Evolutionary conservation across 53 echinoderm and acorn worm genomes (phyloP).

Genomic region (Actinopyga echinites): DNA sequence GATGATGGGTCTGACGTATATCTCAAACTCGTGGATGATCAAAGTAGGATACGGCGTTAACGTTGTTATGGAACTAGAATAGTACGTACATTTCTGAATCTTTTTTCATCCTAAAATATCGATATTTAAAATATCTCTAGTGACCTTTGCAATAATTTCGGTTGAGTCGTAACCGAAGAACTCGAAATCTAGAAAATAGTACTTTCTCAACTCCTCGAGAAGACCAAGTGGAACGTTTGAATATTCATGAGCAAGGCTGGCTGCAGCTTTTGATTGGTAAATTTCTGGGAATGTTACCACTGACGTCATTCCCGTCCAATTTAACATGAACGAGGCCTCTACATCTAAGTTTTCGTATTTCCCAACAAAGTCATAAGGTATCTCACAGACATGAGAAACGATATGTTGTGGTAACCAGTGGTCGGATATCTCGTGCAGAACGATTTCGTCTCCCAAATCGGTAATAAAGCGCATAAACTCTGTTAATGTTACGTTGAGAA

Average conservation of each 20-base stretch:
- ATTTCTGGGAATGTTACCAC: slow-evolving; percentile 64
- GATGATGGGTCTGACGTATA: too few relatives aligned
- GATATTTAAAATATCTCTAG: too few relatives aligned
- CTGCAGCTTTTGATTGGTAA: slow-evolving; percentile 56
- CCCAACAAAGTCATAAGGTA: slow-evolving; percentile 78
- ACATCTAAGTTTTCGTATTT: slow-evolving; percentile 76
- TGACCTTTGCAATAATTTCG: not conserved
- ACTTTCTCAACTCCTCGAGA: slow-evolving; percentile 50
- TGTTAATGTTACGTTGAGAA: slow-evolving; percentile 57
- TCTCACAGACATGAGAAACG: too few relatives aligned
- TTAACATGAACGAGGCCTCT: slow-evolving; percentile 70
- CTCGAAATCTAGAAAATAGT: slow-evolving; percentile 71
- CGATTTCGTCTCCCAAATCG: slow-evolving; percentile 50
- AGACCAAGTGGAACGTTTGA: too few relatives aligned
- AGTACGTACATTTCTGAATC: too few relatives aligned
- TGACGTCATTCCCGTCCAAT: slow-evolving; percentile 58
- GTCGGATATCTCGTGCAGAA: slow-evolving; percentile 54
- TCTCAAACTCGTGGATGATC: too few relatives aligned
- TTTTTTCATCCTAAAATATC: not conserved
- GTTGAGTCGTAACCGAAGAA: slow-evolving; percentile 69
- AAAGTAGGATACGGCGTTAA: too few relatives aligned
- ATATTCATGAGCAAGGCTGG: slow-evolving; percentile 58
- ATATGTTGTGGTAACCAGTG: slow-evolving; percentile 78
- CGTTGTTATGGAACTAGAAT: too few relatives aligned
- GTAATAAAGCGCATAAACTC: slow-evolving; percentile 66